Evolutionary conservation across 2,113 vertebrate species (phyloP).

Genomic region (Fregetta grallaria): DNA sequence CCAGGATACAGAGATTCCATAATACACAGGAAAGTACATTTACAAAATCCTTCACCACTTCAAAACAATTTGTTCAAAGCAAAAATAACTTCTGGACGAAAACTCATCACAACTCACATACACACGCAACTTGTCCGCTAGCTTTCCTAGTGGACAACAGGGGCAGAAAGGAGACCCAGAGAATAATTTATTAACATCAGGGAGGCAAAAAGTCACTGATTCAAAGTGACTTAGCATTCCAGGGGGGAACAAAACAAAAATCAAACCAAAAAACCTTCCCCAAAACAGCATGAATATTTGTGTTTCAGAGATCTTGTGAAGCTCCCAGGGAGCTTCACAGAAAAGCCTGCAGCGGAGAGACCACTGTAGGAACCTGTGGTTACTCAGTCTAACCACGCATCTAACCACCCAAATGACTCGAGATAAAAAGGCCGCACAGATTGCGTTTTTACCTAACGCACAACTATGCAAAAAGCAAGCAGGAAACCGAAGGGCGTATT

Average conservation of each 20-base stretch:
- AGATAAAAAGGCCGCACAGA: neutral
- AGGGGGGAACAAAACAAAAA: neutral
- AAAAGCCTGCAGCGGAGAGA: no score
- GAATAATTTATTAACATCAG: neutral
- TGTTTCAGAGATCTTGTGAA: neutral
- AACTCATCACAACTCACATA: neutral
- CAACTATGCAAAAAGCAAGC: neutral
- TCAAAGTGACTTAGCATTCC: neutral
- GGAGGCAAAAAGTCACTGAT: neutral
- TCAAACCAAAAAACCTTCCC: neutral
- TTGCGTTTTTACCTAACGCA: neutral
- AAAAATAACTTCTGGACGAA: neutral
- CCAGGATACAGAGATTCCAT: neutral
- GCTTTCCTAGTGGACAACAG: neutral
- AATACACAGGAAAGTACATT: neutral
- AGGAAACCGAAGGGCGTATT: neutral
- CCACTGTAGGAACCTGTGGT: neutral
- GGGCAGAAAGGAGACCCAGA: neutral
- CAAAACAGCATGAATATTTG: neutral
- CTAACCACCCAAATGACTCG: neutral
- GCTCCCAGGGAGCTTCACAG: neutral
- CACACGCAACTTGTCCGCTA: neutral
- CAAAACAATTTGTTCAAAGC: neutral
- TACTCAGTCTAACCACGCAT: neutral
- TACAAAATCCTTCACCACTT: neutral